Evolutionary conservation across 2,797 vertebrate genomes (phyloP), one percentile per base, ranked within the genome.

Genomic region (Dryobates pubescens): DNA sequence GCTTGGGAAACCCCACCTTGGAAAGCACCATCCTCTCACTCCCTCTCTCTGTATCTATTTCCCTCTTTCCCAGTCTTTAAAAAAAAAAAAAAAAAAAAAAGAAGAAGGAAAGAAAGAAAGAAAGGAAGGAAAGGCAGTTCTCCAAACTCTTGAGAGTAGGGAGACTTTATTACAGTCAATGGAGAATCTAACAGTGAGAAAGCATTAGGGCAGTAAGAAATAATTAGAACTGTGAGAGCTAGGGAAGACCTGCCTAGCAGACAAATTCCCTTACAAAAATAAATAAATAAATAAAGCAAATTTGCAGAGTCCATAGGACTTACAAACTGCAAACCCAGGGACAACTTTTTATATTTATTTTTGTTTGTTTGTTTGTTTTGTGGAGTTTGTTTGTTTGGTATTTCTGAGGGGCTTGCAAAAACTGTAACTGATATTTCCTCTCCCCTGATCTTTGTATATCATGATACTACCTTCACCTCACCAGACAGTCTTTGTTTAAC

Each of bases 191-290:
- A 93, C 77, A 96, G 94, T 87, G 90, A 96, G 95, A 97, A 96
- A 96, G 83, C 93, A 91, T 92, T 94, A 96, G 88, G 94, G 95
- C 90, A 96, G 88, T 92, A 96, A 88, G 94, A 96, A 97, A 97
- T 96, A 96, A 97, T 97, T 97, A 97, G 80, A 96, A 96, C 82
- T 95, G 57, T 84, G 88, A 96, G 92, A 97, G 92, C 80, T 91
- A 32, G 91, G 95, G 83, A 97, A 96, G 94, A 94, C 93, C 90
- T 95, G 93, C 92, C 90, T 97, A 92, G 86, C 88, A 97, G 96
- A 95, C 92, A 96, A 93, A 95, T 94, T 91, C 93, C 81, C 82
- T 75, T 58, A 13, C 26, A 71, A 88, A 92, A 88, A 88, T 86
- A 41, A 43, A 45, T 47, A 59, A 32, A 38, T 16, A 16, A 4